Evolutionary conservation across 2,797 vertebrate species (phyloP).

Genomic region (Alosa sapidissima): DNA sequence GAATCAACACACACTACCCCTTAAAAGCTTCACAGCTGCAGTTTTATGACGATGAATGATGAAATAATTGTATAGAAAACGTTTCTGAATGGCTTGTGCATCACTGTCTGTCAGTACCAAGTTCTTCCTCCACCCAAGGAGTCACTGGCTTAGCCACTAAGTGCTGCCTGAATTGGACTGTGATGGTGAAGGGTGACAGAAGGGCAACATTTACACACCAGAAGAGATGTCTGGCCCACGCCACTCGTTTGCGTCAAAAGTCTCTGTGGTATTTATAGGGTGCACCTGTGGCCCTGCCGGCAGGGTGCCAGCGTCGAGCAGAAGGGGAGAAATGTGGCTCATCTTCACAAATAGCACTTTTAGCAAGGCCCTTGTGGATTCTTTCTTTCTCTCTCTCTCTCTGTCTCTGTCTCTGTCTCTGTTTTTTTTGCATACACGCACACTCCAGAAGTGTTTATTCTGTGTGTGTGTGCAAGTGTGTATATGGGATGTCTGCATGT

Average conservation of each 20-base stretch:
- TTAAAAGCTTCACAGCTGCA: not conserved
- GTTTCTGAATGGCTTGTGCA: not conserved
- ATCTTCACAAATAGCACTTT: conserved; percentile 13
- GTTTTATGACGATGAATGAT: no score
- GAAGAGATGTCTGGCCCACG: not conserved
- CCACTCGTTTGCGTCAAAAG: not conserved
- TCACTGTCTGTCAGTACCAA: not conserved
- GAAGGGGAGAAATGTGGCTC: not conserved
- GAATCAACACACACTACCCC: not conserved
- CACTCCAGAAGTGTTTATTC: not conserved
- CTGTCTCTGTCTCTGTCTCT: not conserved
- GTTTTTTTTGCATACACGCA: not conserved
- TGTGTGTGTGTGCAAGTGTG: not conserved
- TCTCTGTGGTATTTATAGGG: conserved; percentile 10
- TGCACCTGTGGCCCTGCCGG: conserved; percentile 11
- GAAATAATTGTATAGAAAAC: not conserved
- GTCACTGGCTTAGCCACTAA: not conserved
- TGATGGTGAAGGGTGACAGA: no score
- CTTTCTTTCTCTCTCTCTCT: not conserved
- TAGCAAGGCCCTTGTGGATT: not conserved
- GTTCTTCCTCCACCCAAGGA: not conserved
- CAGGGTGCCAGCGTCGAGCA: not conserved
- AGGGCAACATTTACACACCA: no score
- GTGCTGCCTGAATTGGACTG: not conserved
- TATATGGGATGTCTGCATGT: not conserved